Conservation (phyloP, 2,797 vertebrate genomes). For the Argentina silus region DNA sequence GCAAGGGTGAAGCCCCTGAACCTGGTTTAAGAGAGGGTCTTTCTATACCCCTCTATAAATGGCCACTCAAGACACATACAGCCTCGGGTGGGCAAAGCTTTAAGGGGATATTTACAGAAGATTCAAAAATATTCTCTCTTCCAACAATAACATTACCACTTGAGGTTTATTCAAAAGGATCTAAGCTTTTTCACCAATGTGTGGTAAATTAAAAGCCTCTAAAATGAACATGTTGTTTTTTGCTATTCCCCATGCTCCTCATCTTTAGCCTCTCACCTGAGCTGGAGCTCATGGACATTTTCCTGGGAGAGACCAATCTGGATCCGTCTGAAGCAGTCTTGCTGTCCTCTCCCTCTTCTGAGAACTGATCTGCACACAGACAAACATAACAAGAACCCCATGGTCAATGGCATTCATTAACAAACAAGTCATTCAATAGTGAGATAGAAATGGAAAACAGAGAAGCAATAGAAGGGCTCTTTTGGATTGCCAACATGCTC, state of each 20-base stretch:
- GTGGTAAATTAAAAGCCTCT: not conserved
- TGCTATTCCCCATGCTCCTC: not conserved
- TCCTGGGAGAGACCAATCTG: constrained; percentile 71
- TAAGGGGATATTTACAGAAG: constrained; percentile 5
- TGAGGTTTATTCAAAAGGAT: not conserved
- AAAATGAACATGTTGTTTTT: not conserved
- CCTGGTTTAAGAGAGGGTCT: constrained; percentile 10
- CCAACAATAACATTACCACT: no score
- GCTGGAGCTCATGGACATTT: constrained; percentile 67
- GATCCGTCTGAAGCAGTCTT: constrained; percentile 65
- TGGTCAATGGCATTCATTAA: not conserved
- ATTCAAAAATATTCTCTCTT: no score
- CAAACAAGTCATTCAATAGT: no score
- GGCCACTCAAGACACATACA: constrained; percentile 13
- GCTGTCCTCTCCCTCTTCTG: constrained; percentile 92
- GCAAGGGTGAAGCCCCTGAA: constrained; percentile 9
- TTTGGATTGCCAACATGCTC: no score
- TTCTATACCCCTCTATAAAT: constrained; percentile 7
- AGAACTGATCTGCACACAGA: constrained; percentile 87
- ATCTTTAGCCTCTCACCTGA: constrained; percentile 71
- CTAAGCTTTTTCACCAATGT: not conserved
- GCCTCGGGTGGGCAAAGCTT: constrained; percentile 4
- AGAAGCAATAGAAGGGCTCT: no score
- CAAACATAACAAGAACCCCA: constrained; percentile 5
- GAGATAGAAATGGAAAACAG: no score